These are phyloP conservation scores for Maylandia zebra DNA, from an alignment of 2,113 vertebrate species.

Conservation along the genomic window DNA sequence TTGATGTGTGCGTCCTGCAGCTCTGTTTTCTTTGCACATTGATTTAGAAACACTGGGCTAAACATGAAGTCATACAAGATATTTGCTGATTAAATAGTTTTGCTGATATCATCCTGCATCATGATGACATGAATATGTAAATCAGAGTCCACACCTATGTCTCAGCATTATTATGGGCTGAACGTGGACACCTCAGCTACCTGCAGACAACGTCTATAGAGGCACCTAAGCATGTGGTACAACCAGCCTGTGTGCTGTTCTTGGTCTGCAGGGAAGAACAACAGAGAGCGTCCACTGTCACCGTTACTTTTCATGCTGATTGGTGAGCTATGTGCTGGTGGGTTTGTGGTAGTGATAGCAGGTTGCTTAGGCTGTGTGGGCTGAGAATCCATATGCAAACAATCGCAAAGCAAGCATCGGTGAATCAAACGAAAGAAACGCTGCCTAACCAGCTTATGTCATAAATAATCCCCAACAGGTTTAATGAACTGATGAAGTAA, in stretches of 20 bases:
- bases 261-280: background rate
- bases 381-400: background rate
- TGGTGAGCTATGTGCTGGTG: background rate
- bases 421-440: fast-evolving
- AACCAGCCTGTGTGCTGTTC: background rate
- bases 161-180: background rate
- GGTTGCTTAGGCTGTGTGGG: background rate
- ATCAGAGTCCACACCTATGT: background rate
- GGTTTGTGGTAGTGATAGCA: background rate
- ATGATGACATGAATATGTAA: background rate
- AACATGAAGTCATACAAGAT: background rate
- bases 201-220: background rate
- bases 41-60: background rate
- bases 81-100: background rate
- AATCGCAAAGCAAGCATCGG: fast-evolving
- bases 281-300: background rate
- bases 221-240: background rate
- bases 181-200: background rate
- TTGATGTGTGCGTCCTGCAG: background rate
- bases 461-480: background rate
- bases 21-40: background rate
- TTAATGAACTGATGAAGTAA: background rate
- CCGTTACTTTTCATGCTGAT: background rate
- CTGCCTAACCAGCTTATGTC: background rate
- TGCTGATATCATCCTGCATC: background rate